A percentile compares a stretch with the other conserved stretches of the same genome.
Evolutionary conservation across 2,113 vertebrate species (phyloP).

Genomic region (Microcebus murinus): DNA sequence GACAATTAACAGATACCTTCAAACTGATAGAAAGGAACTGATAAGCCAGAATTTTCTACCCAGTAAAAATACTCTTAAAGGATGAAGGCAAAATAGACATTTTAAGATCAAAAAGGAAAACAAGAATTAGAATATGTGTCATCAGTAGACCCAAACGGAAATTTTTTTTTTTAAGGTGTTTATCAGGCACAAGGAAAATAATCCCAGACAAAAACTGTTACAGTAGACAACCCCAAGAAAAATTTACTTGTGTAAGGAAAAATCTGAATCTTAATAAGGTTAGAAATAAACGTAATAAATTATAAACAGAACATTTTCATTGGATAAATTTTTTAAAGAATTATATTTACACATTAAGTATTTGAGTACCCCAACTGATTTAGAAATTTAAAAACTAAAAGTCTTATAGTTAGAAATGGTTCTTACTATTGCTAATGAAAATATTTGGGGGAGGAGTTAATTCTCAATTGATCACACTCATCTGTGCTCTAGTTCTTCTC

Average conservation of each 20-base stretch:
- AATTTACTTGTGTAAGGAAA: neutral
- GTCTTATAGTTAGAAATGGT: neutral
- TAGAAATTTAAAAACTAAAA: conserved; percentile 3
- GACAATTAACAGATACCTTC: neutral
- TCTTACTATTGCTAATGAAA: neutral
- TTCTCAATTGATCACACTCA: neutral
- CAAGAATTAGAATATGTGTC: neutral
- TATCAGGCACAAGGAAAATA: neutral
- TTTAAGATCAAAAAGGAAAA: neutral
- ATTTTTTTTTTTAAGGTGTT: neutral
- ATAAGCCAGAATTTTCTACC: neutral
- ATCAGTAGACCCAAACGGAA: neutral
- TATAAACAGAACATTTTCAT: neutral
- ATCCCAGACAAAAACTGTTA: neutral
- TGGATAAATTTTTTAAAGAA: neutral
- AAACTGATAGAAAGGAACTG: neutral
- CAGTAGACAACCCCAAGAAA: neutral
- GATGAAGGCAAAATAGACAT: neutral
- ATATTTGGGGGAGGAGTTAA: neutral
- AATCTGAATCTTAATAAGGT: neutral
- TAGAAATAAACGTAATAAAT: neutral
- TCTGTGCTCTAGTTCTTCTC: neutral
- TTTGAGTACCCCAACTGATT: neutral
- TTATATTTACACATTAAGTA: neutral
- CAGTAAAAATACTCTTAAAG: neutral